Percentiles rank a stretch among this genome's conserved stretches.
These are phyloP conservation scores for Dryocosmus kuriphilus DNA, from an alignment of 2,888 invertebrate species.

Conservation along the genomic window DNA sequence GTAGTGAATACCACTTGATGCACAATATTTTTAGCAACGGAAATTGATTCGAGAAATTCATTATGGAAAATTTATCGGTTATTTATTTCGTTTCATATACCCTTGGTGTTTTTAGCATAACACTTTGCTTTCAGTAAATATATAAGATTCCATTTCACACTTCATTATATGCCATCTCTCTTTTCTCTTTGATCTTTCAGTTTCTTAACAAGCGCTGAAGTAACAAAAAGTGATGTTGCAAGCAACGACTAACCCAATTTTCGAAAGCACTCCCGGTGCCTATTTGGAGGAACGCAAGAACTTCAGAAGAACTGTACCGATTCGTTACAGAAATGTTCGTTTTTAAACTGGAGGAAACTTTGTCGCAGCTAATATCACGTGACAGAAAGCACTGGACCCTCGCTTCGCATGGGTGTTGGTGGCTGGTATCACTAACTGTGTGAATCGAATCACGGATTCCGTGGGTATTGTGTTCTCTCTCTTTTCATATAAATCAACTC, in stretches of 20 bases:
- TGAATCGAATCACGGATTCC: conserved; percentile 57
- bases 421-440: conserved; percentile 40
- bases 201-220: conserved; percentile 20
- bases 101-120: neutral
- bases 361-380: conserved; percentile 55
- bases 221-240: conserved; percentile 22
- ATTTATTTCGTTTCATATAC: neutral
- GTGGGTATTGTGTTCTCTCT: conserved; percentile 56
- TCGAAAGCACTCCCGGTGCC: conserved; percentile 4
- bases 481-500: conserved; percentile 68
- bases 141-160: conserved; percentile 13
- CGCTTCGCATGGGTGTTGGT: conserved; percentile 50
- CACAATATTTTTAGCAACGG: neutral
- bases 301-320: conserved; percentile 21
- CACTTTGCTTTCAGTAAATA: neutral
- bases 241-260: conserved; percentile 26
- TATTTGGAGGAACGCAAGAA: conserved; percentile 16
- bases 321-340: conserved; percentile 30
- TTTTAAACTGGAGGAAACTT: conserved; percentile 49
- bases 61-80: too few species aligned
- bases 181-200: conserved; percentile 5
- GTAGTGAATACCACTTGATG: neutral
- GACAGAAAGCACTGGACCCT: conserved; percentile 49
- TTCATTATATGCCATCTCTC: neutral
- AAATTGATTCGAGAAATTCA: neutral